phyloP scores from a whole-genome alignment of 2,888 invertebrate genomes.

The Ischnura elegans region DNA sequence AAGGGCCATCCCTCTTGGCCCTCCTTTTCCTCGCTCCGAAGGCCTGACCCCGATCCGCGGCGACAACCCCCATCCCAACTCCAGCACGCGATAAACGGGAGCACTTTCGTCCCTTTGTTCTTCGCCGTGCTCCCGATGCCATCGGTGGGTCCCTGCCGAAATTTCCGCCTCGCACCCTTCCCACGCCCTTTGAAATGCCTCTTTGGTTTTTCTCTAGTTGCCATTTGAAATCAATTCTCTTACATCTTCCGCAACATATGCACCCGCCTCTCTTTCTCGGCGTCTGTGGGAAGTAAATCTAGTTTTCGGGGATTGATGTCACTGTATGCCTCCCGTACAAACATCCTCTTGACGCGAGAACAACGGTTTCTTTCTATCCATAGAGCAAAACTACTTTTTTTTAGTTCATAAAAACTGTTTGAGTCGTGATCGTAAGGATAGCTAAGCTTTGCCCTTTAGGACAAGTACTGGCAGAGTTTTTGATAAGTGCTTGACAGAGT shows the following conservation, averaged over 20 bases:
- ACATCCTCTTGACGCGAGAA: not conserved
- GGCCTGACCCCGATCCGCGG: not conserved
- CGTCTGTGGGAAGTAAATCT: not conserved
- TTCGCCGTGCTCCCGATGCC: not conserved
- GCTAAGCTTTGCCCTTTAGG: not conserved
- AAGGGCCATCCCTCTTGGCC: not conserved
- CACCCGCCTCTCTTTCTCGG: not conserved
- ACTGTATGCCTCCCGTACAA: not conserved
- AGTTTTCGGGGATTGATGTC: not conserved
- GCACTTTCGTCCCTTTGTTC: slow-evolving; percentile 9
- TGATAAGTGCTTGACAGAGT: too few species aligned
- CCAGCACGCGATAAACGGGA: slow-evolving; percentile 8
- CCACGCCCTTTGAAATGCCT: not conserved
- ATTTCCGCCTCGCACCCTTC: not conserved
- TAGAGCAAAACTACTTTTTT: not conserved
- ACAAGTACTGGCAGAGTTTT: not conserved
- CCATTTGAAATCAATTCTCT: not conserved
- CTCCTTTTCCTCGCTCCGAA: not conserved
- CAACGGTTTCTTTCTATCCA: not conserved
- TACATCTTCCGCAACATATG: not conserved
- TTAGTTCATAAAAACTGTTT: not conserved
- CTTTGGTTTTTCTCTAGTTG: not conserved
- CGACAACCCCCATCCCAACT: not conserved
- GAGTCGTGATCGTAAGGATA: not conserved
- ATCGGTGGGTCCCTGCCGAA: not conserved